Conservation (phyloP, 2,113 vertebrate genomes). For the Elgaria multicarinata region DNA sequence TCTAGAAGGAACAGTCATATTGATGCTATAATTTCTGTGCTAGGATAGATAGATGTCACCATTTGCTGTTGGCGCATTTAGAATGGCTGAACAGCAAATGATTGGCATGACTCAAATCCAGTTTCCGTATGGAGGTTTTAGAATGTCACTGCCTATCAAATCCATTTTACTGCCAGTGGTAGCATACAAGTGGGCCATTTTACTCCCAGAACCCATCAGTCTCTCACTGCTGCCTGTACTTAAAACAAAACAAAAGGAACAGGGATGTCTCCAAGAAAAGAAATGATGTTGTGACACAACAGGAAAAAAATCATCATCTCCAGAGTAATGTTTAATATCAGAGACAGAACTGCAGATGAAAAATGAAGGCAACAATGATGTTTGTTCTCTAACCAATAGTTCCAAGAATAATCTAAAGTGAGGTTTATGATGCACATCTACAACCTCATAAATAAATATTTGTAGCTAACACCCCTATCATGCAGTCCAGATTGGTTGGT, state of each 20-base stretch:
- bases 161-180: constrained; percentile 21
- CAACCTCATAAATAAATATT: background rate
- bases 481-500: background rate
- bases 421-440: background rate
- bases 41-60: background rate
- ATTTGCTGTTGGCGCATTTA: constrained; percentile 26
- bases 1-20: constrained; percentile 4
- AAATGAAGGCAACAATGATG: background rate
- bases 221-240: background rate
- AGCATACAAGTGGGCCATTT: constrained; percentile 27
- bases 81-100: constrained; percentile 23
- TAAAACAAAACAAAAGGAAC: constrained; percentile 13
- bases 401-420: background rate
- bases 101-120: constrained; percentile 3
- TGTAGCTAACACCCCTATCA: background rate
- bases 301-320: background rate
- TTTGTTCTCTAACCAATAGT: constrained; percentile 9
- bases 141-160: constrained; percentile 27
- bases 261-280: background rate
- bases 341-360: background rate
- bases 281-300: constrained; percentile 17
- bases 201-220: constrained; percentile 34
- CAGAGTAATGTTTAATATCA: background rate
- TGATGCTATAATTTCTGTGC: background rate
- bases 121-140: constrained; percentile 1